Evolutionary conservation across 1,140 invertebrate species (phyloP).

Genomic region (Drosophila littoralis): DNA sequence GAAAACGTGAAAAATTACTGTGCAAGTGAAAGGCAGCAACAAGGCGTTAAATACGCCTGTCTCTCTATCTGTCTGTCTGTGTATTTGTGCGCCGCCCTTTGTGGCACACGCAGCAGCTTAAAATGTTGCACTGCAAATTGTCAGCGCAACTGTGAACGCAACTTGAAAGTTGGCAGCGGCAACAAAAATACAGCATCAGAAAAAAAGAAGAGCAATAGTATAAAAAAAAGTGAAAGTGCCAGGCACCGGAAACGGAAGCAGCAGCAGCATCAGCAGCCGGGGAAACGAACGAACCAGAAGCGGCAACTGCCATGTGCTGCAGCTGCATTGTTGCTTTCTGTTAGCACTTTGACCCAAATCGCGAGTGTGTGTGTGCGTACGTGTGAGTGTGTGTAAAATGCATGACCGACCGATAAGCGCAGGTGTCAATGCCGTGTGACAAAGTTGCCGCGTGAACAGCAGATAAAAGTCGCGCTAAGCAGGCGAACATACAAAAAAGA

Average conservation of each 20-base stretch:
- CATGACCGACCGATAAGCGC: conserved; percentile 60
- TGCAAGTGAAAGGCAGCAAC: conserved; percentile 45
- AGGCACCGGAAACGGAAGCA: conserved; percentile 52
- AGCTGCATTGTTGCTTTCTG: conserved; percentile 67
- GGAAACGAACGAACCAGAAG: conserved; percentile 29
- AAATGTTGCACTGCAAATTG: conserved; percentile 37
- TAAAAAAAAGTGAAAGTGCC: conserved; percentile 62
- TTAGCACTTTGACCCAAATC: conserved; percentile 78
- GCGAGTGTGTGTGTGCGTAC: conserved; percentile 24
- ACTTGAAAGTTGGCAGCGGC: conserved; percentile 42
- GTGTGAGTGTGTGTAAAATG: conserved; percentile 21
- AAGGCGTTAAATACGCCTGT: conserved; percentile 38
- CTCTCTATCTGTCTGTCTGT: not conserved
- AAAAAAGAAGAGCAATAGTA: not conserved
- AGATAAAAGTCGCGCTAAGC: conserved; percentile 38
- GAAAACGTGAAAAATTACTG: conserved; percentile 39
- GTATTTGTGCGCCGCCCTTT: not conserved
- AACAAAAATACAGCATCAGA: conserved; percentile 2
- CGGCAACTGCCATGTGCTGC: conserved; percentile 44
- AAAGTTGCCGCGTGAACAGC: conserved; percentile 49
- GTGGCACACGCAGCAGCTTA: conserved; percentile 4
- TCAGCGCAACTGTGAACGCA: conserved; percentile 41
- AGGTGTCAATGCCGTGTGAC: conserved; percentile 57
- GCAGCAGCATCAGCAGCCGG: conserved; percentile 29
- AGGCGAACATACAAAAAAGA: not conserved